Percentiles rank a stretch among this genome's conserved stretches.
phyloP scores from a whole-genome alignment of 2,113 vertebrate species.

The Tyto alba region DNA sequence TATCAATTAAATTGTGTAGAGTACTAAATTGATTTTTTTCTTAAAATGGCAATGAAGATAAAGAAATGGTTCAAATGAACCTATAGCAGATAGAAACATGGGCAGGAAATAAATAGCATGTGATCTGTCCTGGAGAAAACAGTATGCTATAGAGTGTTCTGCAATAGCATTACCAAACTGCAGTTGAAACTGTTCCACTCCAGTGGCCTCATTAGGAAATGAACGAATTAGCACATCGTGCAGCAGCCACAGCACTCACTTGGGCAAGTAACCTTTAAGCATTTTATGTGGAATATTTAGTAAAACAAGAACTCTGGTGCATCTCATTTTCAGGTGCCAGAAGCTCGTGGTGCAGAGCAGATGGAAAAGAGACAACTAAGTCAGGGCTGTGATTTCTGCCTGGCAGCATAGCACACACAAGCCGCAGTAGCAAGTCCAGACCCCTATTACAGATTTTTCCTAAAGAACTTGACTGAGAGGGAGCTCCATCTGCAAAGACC shows the following conservation, averaged over 20 bases:
- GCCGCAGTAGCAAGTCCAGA: background rate
- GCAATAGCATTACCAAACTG: background rate
- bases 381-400: background rate
- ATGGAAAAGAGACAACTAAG: background rate
- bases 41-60: background rate
- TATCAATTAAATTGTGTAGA: background rate
- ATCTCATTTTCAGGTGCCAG: constrained; percentile 4
- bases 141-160: background rate
- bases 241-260: background rate
- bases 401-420: background rate
- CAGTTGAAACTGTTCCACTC: background rate
- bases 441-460: background rate
- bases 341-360: background rate
- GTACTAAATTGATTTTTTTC: background rate
- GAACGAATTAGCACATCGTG: background rate
- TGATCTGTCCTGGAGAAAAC: background rate
- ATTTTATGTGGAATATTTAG: background rate
- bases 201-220: background rate
- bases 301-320: background rate
- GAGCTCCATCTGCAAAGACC: background rate
- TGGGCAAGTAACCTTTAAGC: background rate
- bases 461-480: background rate
- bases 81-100: background rate
- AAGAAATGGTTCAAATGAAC: background rate
- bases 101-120: background rate